Conservation (phyloP, 2,888 invertebrate genomes). For the Amiota communis region DNA sequence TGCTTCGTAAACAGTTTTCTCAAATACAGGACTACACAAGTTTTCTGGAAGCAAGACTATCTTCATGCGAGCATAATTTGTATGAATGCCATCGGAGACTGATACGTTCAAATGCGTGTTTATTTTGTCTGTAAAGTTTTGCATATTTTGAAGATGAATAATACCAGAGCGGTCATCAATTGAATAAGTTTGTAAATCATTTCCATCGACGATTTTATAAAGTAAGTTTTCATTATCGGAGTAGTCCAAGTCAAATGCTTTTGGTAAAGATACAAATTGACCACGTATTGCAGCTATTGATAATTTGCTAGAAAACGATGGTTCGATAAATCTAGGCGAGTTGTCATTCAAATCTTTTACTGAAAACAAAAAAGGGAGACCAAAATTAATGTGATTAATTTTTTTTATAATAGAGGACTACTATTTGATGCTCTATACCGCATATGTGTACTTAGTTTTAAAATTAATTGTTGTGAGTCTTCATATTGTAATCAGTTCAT, state of each 20-base stretch:
- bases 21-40: conserved; percentile 84
- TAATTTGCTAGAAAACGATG: conserved; percentile 84
- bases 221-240: conserved; percentile 83
- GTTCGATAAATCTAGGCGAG: conserved; percentile 88
- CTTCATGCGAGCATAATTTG: conserved; percentile 87
- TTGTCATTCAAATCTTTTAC: conserved; percentile 94
- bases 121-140: conserved; percentile 80
- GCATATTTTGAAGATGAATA: conserved; percentile 82
- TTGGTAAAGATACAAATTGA: conserved; percentile 89
- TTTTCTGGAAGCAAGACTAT: conserved; percentile 86
- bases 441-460: background rate
- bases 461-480: too few relatives aligned
- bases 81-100: conserved; percentile 96
- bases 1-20: conserved; percentile 84
- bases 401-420: background rate
- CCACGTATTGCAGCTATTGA: conserved; percentile 88
- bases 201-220: conserved; percentile 88
- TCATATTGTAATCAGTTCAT: too few relatives aligned
- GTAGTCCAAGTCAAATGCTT: conserved; percentile 90
- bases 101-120: conserved; percentile 89
- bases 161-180: conserved; percentile 78
- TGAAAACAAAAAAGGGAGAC: conserved; percentile 59
- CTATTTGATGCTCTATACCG: background rate
- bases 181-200: conserved; percentile 83
- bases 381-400: background rate